Evolutionary conservation across 2,797 vertebrate genomes (phyloP), one percentile per base, ranked within the genome.

Genomic region (Poecile montanus): DNA sequence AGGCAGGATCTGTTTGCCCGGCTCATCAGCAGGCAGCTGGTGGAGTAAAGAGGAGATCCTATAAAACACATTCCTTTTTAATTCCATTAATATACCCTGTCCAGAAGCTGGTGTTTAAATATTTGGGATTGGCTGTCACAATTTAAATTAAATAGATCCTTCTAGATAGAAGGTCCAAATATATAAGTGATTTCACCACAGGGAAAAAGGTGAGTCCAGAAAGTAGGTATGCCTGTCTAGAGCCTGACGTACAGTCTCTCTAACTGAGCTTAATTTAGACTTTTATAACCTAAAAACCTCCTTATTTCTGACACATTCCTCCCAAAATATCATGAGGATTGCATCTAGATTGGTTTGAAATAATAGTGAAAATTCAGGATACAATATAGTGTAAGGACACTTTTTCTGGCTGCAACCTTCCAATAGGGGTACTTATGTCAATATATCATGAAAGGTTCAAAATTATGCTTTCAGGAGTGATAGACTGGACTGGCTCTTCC

Each of bases 311-410:
- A 88, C 74, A 77, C 90, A 70, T 97, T 94, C 57, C 34, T 97
- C 72, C 58, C 68, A 47, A 95, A 95, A 63, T 96, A 95, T 56
- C 88, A 85, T 27, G 89, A 96, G 75, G 74, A 91, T 82, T 94
- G 85, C 92, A 86, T 94, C 79, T 95, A 93, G 93, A 97, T 97
- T 95, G 97, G 95, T 93, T 96, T 95, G 93, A 95, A 97, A 96
- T 85, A 96, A 82, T 68, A 94, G 87, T 72, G 79, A 89, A 91
- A 93, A 72, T 84, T 96, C 91, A 89, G 56, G 82, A 93, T 67
- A 75, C 38, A 91, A 48, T 32, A 20, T 10, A 93, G 80, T 30
- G 30, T 44, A 53, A 86, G 58, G 95, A 89, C 85, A 1, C 71
- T 86, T 93, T 95, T 95, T 70, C 85, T 95, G 92, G 67, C 88